Base-by-base conservation (phyloP, 2,113 vertebrate genomes). In the Plecturocebus donacophilus region DNA sequence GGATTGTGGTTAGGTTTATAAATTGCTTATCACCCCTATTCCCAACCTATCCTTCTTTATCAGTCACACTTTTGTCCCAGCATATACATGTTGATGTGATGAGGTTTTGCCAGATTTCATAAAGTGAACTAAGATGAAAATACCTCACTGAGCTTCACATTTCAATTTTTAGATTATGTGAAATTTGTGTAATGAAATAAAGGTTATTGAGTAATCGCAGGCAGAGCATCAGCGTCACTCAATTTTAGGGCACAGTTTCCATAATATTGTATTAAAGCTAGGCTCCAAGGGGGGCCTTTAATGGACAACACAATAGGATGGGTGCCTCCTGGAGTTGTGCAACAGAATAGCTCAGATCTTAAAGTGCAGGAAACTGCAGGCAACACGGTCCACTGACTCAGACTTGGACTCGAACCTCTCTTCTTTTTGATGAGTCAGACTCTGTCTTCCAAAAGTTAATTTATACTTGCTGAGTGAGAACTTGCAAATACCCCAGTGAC, bases 391-490 rank as follows among this genome's bases (percentile, higher is more conserved):
- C 56, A 20, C 54, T 71, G 66, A 40, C 83, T 96, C 71, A 73
- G 42, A 73, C 49, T 79, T 52, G 70, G 76, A 42, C 6, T n/a
- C 45, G 73, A 23, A 90, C 25, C 58, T 19, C 40, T 42, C 68
- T 66, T 56, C 19, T 27, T 80, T 90, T 11, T 66, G 70, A 38
- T 96, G 83, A 92, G 61, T 95, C 90, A 97, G 80, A 91, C 9
- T 87, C 68, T 58, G 17, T 70, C 87, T 96, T 87, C 38, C 56
- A 82, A 68, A 40, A 42, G 54, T 89, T 91, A 91, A 87, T 87
- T 90, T 77, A 35, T 52, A 49, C 54, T 91, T 93, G 90, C 68
- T 94, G 91, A 91, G 73, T 88, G 89, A 97, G 79, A 73, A n/a
- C 49, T 52, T 25, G 21, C 83, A 96, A 94, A 97, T 84, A 49